phyloP scores from a whole-genome alignment of 2,113 vertebrate species.

The Stictonetta naevosa region DNA sequence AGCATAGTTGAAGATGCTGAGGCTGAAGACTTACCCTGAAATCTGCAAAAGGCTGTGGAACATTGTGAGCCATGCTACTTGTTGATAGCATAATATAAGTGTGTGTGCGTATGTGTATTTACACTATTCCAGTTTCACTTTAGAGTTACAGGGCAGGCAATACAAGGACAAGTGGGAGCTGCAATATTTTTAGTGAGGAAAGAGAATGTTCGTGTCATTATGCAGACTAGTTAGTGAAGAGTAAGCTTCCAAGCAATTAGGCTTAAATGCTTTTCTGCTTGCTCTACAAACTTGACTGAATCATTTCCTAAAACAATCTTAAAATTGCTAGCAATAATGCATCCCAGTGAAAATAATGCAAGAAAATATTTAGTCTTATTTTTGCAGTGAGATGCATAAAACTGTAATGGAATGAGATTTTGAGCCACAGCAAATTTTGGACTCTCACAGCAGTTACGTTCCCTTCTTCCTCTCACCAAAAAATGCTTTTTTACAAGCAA shows the following conservation, averaged over 20 bases:
- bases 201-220: neutral
- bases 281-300: neutral
- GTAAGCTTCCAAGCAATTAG: neutral
- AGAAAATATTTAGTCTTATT: neutral
- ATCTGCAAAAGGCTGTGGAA: rapidly evolving
- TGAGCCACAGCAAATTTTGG: neutral
- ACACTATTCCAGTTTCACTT: neutral
- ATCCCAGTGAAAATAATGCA: neutral
- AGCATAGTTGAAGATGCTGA: neutral
- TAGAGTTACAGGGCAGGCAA: neutral
- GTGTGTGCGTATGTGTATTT: neutral
- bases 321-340: neutral
- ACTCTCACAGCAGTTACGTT: rapidly evolving
- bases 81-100: neutral
- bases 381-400: neutral
- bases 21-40: neutral
- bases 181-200: neutral
- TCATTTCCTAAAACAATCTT: neutral
- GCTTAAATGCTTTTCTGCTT: neutral
- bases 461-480: neutral
- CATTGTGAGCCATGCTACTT: neutral
- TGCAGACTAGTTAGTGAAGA: neutral
- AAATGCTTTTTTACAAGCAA: neutral
- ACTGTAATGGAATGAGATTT: neutral
- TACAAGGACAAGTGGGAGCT: neutral